Percentiles rank a stretch among this genome's conserved stretches.
These are phyloP conservation scores for Mesorhabditis spiculigera DNA, from an alignment of 2,888 invertebrate species.

Conservation along the genomic window DNA sequence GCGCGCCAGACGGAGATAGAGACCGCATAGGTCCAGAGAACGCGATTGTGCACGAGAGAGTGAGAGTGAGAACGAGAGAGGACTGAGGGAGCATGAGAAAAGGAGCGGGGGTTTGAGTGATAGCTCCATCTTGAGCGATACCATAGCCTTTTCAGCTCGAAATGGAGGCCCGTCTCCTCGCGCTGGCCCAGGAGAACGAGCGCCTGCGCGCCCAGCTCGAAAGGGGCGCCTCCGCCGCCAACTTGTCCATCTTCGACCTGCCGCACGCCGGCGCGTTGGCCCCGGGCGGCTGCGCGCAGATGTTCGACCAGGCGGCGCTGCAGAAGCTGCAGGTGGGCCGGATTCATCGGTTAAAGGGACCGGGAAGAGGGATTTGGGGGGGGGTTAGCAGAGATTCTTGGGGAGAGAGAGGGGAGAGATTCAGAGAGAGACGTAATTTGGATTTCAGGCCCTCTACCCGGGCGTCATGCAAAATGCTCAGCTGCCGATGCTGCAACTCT, in stretches of 20 bases:
- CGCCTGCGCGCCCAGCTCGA: slow-evolving; percentile 82
- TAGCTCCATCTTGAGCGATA: neutral
- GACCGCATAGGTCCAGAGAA: slow-evolving; percentile 3
- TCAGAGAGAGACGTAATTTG: too few species aligned
- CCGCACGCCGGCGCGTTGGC: neutral
- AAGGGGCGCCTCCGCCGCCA: slow-evolving; percentile 9
- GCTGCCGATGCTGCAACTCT: slow-evolving; percentile 30
- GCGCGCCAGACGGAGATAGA: slow-evolving; percentile 7
- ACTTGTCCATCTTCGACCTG: slow-evolving; percentile 1
- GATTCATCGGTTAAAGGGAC: neutral
- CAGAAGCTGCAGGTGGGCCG: slow-evolving; percentile 4
- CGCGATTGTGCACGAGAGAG: slow-evolving; percentile 12
- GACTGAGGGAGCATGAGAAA: slow-evolving; percentile 4
- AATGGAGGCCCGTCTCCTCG: slow-evolving; percentile 85
- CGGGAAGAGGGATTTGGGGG: too few species aligned
- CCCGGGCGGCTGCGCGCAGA: neutral
- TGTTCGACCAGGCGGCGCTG: neutral
- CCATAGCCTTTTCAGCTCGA: neutral
- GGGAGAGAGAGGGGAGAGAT: too few species aligned
- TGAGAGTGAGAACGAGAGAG: slow-evolving; percentile 8
- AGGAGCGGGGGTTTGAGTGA: neutral
- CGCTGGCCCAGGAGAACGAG: slow-evolving; percentile 90
- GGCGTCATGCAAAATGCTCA: slow-evolving; percentile 9
- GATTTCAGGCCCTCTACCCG: slow-evolving; percentile 9
- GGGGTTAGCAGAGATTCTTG: too few species aligned